These are phyloP conservation scores for Ctena decussata DNA, from an alignment of 2,888 invertebrate species.

Conservation along the genomic window DNA sequence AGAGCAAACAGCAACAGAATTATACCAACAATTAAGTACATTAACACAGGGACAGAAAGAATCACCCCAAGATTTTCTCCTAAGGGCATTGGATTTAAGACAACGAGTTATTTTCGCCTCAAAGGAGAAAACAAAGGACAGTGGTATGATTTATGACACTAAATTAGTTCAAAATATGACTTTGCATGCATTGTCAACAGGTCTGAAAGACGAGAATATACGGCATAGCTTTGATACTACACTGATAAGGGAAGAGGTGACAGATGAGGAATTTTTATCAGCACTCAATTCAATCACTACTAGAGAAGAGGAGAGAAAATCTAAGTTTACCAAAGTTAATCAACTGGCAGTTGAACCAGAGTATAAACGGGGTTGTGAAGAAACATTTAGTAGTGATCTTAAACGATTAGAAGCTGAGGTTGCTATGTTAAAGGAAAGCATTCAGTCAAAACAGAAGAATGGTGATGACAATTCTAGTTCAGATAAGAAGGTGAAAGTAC, in stretches of 20 bases:
- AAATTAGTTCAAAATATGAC: slow-evolving; percentile 10
- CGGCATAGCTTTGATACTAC: not conserved
- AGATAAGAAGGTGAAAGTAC: not conserved
- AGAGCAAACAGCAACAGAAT: slow-evolving; percentile 21
- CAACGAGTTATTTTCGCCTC: slow-evolving; percentile 24
- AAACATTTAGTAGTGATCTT: not conserved
- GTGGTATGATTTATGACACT: not conserved
- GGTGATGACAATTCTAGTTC: not conserved
- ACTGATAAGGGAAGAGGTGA: not conserved
- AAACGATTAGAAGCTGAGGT: not conserved
- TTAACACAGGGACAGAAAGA: slow-evolving; percentile 6
- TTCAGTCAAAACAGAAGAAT: not conserved
- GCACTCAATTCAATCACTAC: not conserved
- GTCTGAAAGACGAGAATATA: slow-evolving; percentile 11
- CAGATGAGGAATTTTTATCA: slow-evolving; percentile 20
- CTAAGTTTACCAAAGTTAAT: not conserved
- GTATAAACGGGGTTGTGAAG: not conserved
- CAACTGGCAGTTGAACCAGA: not conserved
- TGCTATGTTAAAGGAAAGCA: not conserved
- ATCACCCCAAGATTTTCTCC: slow-evolving; percentile 15
- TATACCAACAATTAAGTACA: slow-evolving; percentile 28
- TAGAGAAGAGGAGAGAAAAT: slow-evolving; percentile 2
- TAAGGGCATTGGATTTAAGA: slow-evolving; percentile 19
- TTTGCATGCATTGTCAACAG: slow-evolving; percentile 19
- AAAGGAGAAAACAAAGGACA: not conserved